Base-by-base conservation (phyloP, 2,797 vertebrate genomes). In the Onychomys arenicola region DNA sequence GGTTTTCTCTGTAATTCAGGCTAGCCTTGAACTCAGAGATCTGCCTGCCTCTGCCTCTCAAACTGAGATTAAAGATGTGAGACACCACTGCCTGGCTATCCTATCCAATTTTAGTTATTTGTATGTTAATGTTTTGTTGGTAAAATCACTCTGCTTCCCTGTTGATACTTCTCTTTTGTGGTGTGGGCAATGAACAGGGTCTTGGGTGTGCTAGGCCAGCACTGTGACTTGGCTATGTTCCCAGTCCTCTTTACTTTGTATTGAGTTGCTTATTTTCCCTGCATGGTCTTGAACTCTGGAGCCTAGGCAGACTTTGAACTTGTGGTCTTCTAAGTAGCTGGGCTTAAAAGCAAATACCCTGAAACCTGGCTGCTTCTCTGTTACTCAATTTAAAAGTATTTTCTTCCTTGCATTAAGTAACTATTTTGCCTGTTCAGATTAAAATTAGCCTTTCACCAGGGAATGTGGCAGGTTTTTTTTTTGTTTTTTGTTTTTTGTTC, bases 401-500 rank as follows among this genome's bases (percentile, higher is more conserved):
- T 95, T 95, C 6, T 87, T 94, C 34, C 9, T 80, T 96, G 32
- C 10, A 2, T 80, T 61, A 52, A n/a, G 77, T 82, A 76, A 13
- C 11, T 17, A n/a, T 87, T 96, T 95, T 91, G 90, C 75, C 21
- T 86, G 11, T 25, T 8, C 34, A 81, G 19, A 19, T 76, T 76
- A 77, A 57, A 65, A 82, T 89, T 40, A 89, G 6, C 59, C 40
- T 2, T 92, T 91, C 61, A 92, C 75, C 27, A 37, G 46, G 80
- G 76, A 90, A 57, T 0, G 0, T 57, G 43, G 34, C 11, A 59
- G 76, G 82, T 92, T 82, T 46, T 7, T 46, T 46, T 46, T 7
- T 7, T 46, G 6, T 6, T 7, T 52, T 52, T 10, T 6, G 8
- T 49, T 10, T 6, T 49, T 49, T 10, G 1, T 49, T 49, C 2